phyloP scores from a whole-genome alignment of 2,888 invertebrate genomes.

The Tolmerus cingulatus region DNA sequence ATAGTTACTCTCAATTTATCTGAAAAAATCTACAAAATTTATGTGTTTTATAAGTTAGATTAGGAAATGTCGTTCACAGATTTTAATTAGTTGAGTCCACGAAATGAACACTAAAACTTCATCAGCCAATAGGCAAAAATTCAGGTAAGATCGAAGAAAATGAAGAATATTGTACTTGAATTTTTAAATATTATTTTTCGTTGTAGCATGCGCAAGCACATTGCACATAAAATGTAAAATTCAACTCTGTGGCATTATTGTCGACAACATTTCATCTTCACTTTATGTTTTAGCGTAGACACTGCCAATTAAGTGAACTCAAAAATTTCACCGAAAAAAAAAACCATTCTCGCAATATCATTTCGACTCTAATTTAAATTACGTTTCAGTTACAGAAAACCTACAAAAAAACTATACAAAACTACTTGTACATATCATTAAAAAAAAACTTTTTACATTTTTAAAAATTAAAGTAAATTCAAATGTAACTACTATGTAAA shows the following conservation, averaged over 20 bases:
- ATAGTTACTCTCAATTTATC: neutral
- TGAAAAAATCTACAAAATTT: neutral
- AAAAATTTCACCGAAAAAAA: neutral
- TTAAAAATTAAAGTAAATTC: slow-evolving; percentile 27
- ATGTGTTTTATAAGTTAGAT: neutral
- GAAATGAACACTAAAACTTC: too few species aligned
- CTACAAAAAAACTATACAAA: neutral
- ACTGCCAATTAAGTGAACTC: slow-evolving; percentile 27
- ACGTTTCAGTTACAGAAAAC: neutral
- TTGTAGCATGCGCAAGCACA: neutral
- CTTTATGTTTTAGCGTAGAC: slow-evolving; percentile 25
- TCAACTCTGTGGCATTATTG: neutral
- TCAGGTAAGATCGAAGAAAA: neutral
- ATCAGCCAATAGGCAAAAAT: neutral
- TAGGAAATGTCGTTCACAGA: neutral
- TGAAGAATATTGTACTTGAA: neutral
- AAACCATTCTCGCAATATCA: neutral
- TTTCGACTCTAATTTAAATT: neutral
- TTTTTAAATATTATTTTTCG: neutral
- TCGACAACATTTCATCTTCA: neutral
- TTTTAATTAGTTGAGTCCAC: neutral
- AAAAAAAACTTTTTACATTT: slow-evolving; percentile 33
- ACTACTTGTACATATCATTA: slow-evolving; percentile 43
- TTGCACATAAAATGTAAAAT: neutral
- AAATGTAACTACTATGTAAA: neutral